Base-by-base conservation (phyloP, 2,888 invertebrate genomes). In the Dasypolia templi region DNA sequence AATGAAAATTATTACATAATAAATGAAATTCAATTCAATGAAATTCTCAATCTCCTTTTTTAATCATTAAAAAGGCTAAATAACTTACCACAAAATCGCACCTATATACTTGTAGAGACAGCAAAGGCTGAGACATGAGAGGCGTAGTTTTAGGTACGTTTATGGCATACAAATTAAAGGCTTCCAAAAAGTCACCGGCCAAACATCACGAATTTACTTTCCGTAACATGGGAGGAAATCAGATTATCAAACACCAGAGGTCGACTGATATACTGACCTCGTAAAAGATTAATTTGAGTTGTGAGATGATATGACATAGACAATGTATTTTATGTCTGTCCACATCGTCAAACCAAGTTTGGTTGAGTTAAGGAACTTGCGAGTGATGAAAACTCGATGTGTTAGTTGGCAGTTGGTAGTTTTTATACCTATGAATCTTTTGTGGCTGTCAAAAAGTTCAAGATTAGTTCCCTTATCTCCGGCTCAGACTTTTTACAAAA, bases 261-360 rank as follows among this genome's bases (percentile, higher is more conserved):
- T 56, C 46, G n/a, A 26, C 35, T 55, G 35, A 65, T 46, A 79
- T 55, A 56, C 51, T 83, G 72, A 83, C 76, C 81, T 82, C 81
- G 49, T 79, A 75, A 61, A 69, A 82, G 53, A 75, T 82, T 86
- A 76, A 79, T 73, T 65, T 72, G 59, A 49, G 56, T 65, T 35
- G 14, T 65, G 42, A 70, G 63, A 73, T 53, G 68, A 77, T 76
- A 72, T 39, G 75, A 73, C 71, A 75, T 69, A 63, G 63, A 72
- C 79, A 68, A 79, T 79, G 68, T 76, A 66, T 77, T 74, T 80
- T 78, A 84, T 77, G 62, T 70, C 42, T 44, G 74, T 67, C 62
- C 69, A 75, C 72, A 75, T 68, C 59, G 67, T 67, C 70, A 70
- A 73, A 71, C 67, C 62, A 65, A 75, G 61, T 75, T 80, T 42